Evolutionary conservation across 2,113 vertebrate genomes (phyloP).

Genomic region (Pluvianellus socialis): DNA sequence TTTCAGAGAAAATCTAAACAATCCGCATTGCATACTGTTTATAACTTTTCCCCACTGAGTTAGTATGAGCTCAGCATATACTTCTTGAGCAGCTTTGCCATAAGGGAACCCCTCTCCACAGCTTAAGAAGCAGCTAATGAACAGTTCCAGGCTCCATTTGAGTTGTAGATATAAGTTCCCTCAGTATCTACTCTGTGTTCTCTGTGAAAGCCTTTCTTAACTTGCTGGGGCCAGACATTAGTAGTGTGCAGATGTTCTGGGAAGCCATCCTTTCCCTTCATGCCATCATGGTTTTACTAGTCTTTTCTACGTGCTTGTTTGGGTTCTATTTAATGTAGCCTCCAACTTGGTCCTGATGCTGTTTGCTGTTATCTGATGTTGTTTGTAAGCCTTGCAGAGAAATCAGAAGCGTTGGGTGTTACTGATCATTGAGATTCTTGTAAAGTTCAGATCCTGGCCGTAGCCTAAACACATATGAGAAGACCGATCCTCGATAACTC

Average conservation of each 20-base stretch:
- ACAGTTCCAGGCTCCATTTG: not conserved
- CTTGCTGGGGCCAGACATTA: not conserved
- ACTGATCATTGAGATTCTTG: not conserved
- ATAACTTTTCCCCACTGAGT: not conserved
- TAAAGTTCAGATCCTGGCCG: not conserved
- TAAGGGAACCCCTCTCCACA: not conserved
- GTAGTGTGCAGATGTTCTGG: not conserved
- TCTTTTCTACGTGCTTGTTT: not conserved
- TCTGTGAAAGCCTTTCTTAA: not conserved
- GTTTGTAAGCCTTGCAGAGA: not conserved
- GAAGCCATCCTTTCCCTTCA: not conserved
- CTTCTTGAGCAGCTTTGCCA: not conserved
- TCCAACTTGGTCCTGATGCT: not conserved
- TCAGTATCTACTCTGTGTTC: not conserved
- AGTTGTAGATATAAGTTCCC: not conserved
- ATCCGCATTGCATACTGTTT: not conserved
- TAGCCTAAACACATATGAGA: not conserved
- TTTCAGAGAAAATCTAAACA: not conserved
- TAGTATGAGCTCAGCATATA: not conserved
- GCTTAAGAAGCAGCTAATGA: not conserved
- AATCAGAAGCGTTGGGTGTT: not conserved
- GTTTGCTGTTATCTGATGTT: not conserved
- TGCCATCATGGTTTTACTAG: not conserved
- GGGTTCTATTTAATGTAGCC: not conserved
- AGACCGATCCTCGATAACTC: not conserved